Percentiles rank a stretch among this genome's conserved stretches.
These are phyloP conservation scores for Chalcosyrphus nemorum DNA, from an alignment of 2,888 invertebrate genomes.

Conservation along the genomic window DNA sequence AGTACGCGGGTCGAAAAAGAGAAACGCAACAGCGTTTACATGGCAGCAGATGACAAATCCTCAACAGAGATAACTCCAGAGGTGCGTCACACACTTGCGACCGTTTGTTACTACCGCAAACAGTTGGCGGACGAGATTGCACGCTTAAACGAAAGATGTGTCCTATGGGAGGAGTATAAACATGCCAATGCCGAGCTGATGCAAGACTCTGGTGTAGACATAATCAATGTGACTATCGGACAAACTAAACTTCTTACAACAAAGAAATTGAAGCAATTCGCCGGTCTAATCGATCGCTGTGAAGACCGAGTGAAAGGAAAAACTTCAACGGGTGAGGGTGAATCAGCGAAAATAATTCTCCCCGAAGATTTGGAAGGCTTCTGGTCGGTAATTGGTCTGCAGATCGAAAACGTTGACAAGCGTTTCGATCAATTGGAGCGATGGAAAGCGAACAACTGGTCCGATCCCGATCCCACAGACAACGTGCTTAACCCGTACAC, in stretches of 20 bases:
- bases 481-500: slow-evolving; percentile 37
- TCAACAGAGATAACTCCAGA: not conserved
- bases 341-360: slow-evolving; percentile 76
- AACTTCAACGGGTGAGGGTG: slow-evolving; percentile 75
- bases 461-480: slow-evolving; percentile 77
- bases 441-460: slow-evolving; percentile 79
- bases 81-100: slow-evolving; percentile 75
- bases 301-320: slow-evolving; percentile 76
- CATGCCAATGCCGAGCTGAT: slow-evolving; percentile 78
- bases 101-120: slow-evolving; percentile 78
- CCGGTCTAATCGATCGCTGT: slow-evolving; percentile 83
- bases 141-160: slow-evolving; percentile 82
- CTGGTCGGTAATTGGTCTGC: slow-evolving; percentile 86
- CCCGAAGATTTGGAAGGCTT: slow-evolving; percentile 88
- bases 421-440: slow-evolving; percentile 78
- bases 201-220: slow-evolving; percentile 79
- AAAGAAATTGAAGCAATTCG: slow-evolving; percentile 89
- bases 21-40: slow-evolving; percentile 78
- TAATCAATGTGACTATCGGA: slow-evolving; percentile 88
- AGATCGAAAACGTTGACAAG: slow-evolving; percentile 80
- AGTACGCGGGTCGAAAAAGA: slow-evolving; percentile 82
- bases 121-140: slow-evolving; percentile 82
- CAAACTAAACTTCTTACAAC: slow-evolving; percentile 88
- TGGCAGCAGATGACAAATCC: slow-evolving; percentile 51
- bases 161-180: slow-evolving; percentile 82